These are phyloP conservation scores for Mythimna pallens DNA, from an alignment of 2,888 invertebrate species.

Conservation along the genomic window DNA sequence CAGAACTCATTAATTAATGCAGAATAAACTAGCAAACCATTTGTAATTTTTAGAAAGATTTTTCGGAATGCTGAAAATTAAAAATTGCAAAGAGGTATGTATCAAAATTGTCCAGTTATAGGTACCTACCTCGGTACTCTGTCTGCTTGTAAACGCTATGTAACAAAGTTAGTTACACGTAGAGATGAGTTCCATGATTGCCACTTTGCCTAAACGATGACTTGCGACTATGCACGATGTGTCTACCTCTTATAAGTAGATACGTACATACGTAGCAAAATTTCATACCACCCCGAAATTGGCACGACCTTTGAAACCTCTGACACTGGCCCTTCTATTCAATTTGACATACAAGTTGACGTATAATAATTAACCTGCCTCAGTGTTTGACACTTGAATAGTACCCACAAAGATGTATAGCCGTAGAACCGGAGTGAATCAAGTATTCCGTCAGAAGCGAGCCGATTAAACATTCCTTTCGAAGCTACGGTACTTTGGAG, in stretches of 20 bases:
- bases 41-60: not conserved
- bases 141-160: conserved; percentile 1
- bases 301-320: conserved; percentile 1
- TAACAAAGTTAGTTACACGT: conserved; percentile 1
- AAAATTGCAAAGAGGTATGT: not conserved
- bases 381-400: conserved; percentile 42
- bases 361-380: conserved; percentile 44
- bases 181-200: conserved; percentile 29
- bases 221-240: conserved; percentile 14
- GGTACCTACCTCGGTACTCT: not conserved
- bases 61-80: too few relatives aligned
- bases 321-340: conserved; percentile 11
- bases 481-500: conserved; percentile 27
- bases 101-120: not conserved
- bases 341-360: conserved; percentile 33
- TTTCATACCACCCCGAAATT: conserved; percentile 15
- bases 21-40: not conserved
- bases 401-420: conserved; percentile 10
- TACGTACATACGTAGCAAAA: not conserved
- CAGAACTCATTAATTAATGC: too few relatives aligned
- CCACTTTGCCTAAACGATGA: conserved; percentile 29
- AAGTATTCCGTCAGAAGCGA: conserved; percentile 57
- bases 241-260: not conserved
- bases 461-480: conserved; percentile 51
- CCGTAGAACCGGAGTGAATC: conserved; percentile 19